These are phyloP conservation scores for Avahi laniger DNA, from an alignment of 2,797 vertebrate genomes.

Conservation along the genomic window DNA sequence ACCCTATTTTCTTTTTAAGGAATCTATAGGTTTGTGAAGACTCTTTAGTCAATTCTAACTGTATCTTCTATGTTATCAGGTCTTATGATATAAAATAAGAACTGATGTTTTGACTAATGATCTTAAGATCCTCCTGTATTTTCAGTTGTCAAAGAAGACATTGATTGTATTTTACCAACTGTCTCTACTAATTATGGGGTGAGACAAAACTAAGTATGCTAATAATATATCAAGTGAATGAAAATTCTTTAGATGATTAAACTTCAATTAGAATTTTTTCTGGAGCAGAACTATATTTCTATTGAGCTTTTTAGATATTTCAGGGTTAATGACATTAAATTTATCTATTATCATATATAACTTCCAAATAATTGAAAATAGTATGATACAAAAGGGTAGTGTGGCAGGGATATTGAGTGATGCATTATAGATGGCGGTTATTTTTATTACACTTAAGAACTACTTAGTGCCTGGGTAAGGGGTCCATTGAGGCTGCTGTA, in stretches of 20 bases:
- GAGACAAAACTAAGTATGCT: background rate
- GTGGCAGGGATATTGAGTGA: background rate
- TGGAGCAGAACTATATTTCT: background rate
- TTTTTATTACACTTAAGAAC: background rate
- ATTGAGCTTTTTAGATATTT: background rate
- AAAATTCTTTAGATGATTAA: background rate
- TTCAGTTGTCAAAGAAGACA: background rate
- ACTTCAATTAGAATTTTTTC: background rate
- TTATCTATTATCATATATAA: background rate
- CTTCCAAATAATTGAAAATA: background rate
- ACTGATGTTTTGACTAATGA: background rate
- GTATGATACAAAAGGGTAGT: background rate
- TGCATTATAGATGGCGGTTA: background rate
- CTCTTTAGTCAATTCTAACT: background rate
- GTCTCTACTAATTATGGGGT: background rate
- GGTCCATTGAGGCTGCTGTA: background rate
- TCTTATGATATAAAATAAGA: background rate
- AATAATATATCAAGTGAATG: background rate
- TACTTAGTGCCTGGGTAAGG: background rate
- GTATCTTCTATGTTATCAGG: background rate
- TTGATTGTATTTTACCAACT: background rate
- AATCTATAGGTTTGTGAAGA: background rate
- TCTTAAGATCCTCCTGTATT: background rate
- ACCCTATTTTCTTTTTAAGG: background rate
- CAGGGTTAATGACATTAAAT: background rate